A percentile compares a stretch with the other conserved stretches of the same genome.
These are phyloP conservation scores for Botia almorhae DNA, from an alignment of 2,797 vertebrate species.

Conservation along the genomic window DNA sequence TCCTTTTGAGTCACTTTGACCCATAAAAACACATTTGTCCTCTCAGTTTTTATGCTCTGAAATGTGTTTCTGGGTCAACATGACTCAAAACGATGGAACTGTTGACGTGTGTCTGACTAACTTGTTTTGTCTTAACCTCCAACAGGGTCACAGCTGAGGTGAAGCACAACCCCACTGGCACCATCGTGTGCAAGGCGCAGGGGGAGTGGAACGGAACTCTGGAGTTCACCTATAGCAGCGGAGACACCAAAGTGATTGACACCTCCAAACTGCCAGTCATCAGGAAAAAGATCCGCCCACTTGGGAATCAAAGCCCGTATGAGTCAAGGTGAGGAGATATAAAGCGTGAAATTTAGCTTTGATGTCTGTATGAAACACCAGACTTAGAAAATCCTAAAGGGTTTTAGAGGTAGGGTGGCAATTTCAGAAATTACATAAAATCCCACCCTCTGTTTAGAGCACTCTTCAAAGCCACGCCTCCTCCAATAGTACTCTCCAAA, in stretches of 20 bases:
- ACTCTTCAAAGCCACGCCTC: no score
- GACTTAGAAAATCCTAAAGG: not conserved
- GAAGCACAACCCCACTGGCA: slow-evolving; percentile 85
- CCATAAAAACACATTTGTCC: not conserved
- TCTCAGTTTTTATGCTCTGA: not conserved
- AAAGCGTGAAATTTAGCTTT: not conserved
- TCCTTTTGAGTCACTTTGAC: not conserved
- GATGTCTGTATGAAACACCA: not conserved
- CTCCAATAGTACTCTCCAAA: no score
- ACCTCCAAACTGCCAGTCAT: slow-evolving; percentile 78
- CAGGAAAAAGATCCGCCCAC: slow-evolving; percentile 82
- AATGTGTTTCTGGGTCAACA: not conserved
- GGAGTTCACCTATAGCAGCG: slow-evolving; percentile 86
- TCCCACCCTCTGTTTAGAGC: no score
- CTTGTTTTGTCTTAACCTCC: not conserved
- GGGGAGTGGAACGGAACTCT: slow-evolving; percentile 86
- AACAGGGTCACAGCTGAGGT: slow-evolving; percentile 86
- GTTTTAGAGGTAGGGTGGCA: no score
- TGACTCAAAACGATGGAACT: not conserved
- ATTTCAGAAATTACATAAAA: no score
- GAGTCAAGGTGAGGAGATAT: slow-evolving; percentile 79
- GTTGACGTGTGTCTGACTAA: not conserved
- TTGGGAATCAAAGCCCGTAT: slow-evolving; percentile 80
- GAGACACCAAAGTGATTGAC: slow-evolving; percentile 87
- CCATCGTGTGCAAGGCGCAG: slow-evolving; percentile 86